A percentile compares a stretch with the other conserved stretches of the same genome.
These are phyloP conservation scores for Oscheius sp. DNA, from an alignment of 2,888 invertebrate genomes.

Conservation along the genomic window DNA sequence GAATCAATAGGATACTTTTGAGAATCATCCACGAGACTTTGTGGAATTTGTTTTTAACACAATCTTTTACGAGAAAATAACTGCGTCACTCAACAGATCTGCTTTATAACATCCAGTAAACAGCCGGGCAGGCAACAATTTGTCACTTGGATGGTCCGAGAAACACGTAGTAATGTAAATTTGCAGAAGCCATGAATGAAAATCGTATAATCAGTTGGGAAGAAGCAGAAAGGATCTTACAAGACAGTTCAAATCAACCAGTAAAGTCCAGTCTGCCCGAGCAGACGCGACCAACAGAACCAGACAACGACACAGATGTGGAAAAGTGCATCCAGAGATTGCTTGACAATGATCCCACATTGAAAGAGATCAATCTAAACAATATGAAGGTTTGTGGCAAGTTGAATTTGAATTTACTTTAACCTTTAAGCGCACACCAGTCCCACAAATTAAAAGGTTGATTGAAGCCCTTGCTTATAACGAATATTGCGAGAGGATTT, in stretches of 20 bases:
- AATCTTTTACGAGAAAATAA: too few relatives aligned
- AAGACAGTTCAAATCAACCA: slow-evolving; percentile 59
- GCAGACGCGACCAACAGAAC: slow-evolving; percentile 79
- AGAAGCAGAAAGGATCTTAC: slow-evolving; percentile 66
- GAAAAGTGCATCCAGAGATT: slow-evolving; percentile 79
- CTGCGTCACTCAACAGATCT: too few relatives aligned
- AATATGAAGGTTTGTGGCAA: slow-evolving; percentile 90
- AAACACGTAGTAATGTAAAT: background rate
- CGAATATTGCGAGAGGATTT: slow-evolving; percentile 89
- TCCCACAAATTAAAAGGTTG: slow-evolving; percentile 81
- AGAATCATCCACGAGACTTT: too few relatives aligned
- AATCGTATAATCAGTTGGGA: slow-evolving; percentile 72
- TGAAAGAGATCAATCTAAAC: slow-evolving; percentile 96
- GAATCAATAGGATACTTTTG: background rate
- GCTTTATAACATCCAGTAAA: too few relatives aligned
- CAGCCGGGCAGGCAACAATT: too few relatives aligned
- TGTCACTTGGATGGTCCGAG: background rate
- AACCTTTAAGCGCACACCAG: slow-evolving; percentile 69
- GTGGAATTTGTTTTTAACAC: too few relatives aligned
- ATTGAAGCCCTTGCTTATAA: slow-evolving; percentile 89
- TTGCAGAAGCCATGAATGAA: slow-evolving; percentile 72
- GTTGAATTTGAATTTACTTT: background rate
- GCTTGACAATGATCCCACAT: slow-evolving; percentile 82
- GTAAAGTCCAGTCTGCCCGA: slow-evolving; percentile 69
- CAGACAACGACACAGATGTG: slow-evolving; percentile 94